A percentile compares a stretch with the other conserved stretches of the same genome.
These are phyloP conservation scores for Zaprionus africanus DNA, from an alignment of 1,140 invertebrate species.

Conservation along the genomic window DNA sequence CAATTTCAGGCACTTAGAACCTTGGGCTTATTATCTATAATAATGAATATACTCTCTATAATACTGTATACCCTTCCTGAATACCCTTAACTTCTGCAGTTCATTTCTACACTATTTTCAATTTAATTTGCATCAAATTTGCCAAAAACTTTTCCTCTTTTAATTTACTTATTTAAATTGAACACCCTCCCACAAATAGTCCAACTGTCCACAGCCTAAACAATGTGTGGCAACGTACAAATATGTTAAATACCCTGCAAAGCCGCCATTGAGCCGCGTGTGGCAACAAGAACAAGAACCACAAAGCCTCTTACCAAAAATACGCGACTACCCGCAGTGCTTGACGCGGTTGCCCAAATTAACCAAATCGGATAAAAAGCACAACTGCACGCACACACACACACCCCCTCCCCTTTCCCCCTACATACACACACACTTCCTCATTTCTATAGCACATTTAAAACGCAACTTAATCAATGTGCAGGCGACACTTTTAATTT, in stretches of 20 bases:
- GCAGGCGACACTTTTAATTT: constrained; percentile 41
- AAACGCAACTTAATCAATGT: constrained; percentile 37
- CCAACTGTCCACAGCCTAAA: background rate
- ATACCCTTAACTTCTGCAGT: no score
- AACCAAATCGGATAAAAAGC: constrained; percentile 51
- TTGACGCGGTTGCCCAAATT: constrained; percentile 32
- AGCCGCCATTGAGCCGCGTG: background rate
- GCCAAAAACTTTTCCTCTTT: background rate
- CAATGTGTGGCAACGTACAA: background rate
- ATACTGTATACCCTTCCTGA: no score
- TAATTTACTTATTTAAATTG: background rate
- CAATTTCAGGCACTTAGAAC: no score
- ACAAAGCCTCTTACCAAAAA: constrained; percentile 40
- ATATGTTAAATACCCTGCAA: constrained; percentile 12
- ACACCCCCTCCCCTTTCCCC: no score
- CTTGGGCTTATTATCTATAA: no score
- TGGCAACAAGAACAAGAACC: background rate
- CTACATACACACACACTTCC: background rate
- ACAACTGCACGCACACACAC: constrained; percentile 1
- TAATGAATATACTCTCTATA: no score
- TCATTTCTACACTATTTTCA: no score
- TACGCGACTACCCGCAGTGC: background rate
- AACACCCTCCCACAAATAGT: background rate
- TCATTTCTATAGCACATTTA: background rate
- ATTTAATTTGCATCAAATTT: no score